phyloP scores from a whole-genome alignment of 2,113 vertebrate species.

The Dicrurus megarhynchus region DNA sequence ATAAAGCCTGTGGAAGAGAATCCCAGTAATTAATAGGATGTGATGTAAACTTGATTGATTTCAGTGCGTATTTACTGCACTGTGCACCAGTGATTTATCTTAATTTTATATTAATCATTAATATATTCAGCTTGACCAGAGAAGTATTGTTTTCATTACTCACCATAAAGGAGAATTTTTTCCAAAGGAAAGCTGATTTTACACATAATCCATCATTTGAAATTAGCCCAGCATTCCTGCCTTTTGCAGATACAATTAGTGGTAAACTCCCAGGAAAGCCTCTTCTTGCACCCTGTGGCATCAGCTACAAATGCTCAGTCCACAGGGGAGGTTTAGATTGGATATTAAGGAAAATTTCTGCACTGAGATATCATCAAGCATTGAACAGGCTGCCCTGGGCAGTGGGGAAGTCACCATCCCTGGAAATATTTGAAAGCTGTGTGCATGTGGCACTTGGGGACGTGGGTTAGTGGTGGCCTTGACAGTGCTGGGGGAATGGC shows the following conservation, averaged over 20 bases:
- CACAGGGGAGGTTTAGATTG: not conserved
- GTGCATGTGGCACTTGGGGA: not conserved
- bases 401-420: not conserved
- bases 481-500: not conserved
- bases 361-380: not conserved
- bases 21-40: not conserved
- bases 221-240: not conserved
- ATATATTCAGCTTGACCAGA: not conserved
- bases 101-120: constrained; percentile 32
- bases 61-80: not conserved
- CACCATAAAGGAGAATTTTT: not conserved
- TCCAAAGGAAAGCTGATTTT: constrained; percentile 18
- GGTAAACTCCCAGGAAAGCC: not conserved
- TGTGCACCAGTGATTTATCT: constrained; percentile 20
- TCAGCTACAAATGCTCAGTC: not conserved
- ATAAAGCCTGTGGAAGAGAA: not conserved
- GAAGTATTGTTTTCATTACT: not conserved
- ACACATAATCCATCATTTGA: not conserved
- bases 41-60: not conserved
- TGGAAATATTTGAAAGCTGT: not conserved
- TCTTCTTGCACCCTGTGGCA: not conserved
- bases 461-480: not conserved
- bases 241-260: not conserved
- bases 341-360: not conserved
- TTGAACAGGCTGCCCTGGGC: not conserved